A percentile compares a stretch with the other conserved stretches of the same genome.
These are phyloP conservation scores for Wasmannia auropunctata DNA, from an alignment of 1,140 invertebrate species.

Conservation along the genomic window DNA sequence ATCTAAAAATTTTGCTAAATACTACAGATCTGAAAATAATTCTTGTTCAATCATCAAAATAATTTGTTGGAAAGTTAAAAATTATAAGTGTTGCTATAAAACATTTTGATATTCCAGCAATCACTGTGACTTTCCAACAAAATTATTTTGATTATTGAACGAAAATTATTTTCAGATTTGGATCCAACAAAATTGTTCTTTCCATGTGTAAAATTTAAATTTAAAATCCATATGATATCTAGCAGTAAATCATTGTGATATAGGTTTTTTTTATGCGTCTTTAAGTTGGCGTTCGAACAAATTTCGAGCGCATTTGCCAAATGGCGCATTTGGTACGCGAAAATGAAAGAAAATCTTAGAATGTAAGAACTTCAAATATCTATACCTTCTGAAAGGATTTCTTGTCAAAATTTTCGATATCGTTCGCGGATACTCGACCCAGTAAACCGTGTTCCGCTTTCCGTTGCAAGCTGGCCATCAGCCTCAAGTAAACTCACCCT, in stretches of 20 bases:
- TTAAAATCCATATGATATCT: not conserved
- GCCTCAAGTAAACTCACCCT: not conserved
- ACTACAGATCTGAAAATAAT: too few relatives aligned
- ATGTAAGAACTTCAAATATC: not conserved
- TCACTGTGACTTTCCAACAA: too few relatives aligned
- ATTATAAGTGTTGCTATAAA: too few relatives aligned
- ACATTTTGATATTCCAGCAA: too few relatives aligned
- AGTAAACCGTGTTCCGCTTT: conserved; percentile 35
- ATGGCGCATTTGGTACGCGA: not conserved
- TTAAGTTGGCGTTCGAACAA: not conserved
- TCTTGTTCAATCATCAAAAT: too few relatives aligned
- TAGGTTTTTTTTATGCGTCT: not conserved
- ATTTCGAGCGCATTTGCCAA: not conserved
- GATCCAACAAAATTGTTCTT: too few relatives aligned
- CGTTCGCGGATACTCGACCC: not conserved
- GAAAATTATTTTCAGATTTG: too few relatives aligned
- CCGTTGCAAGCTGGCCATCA: not conserved
- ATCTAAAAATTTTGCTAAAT: too few relatives aligned
- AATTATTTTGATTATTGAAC: too few relatives aligned
- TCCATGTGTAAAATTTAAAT: too few relatives aligned
- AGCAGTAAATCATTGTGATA: not conserved
- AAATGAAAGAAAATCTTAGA: not conserved
- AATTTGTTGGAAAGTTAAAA: too few relatives aligned
- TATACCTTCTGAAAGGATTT: not conserved
- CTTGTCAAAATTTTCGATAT: conserved; percentile 19